Evolutionary conservation across 2,797 vertebrate species (phyloP).

Genomic region (Cynodonichthys magdalenae): DNA sequence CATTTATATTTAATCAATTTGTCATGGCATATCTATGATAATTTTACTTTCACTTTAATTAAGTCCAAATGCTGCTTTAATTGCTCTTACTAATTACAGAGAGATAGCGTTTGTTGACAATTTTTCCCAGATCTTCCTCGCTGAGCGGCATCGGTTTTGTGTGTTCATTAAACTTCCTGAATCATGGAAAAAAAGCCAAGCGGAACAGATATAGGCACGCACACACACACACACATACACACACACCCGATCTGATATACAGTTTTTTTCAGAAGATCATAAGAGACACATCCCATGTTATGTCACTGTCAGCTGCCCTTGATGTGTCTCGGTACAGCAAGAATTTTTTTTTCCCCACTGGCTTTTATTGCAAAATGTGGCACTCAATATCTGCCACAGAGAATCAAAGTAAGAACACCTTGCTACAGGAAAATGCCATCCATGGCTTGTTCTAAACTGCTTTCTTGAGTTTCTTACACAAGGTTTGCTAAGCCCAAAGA

Average conservation of each 20-base stretch:
- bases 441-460: conserved; percentile 9
- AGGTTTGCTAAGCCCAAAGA: conserved; percentile 21
- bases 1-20: conserved; percentile 49
- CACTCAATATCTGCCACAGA: conserved; percentile 56
- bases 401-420: conserved; percentile 51
- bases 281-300: conserved; percentile 10
- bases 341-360: conserved; percentile 23
- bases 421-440: conserved; percentile 25
- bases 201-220: background rate
- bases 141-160: background rate
- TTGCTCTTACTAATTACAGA: conserved; percentile 23
- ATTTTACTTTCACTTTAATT: conserved; percentile 30
- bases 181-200: conserved; percentile 9
- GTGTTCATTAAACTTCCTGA: conserved; percentile 15
- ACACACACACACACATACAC: background rate
- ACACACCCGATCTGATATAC: conserved; percentile 29
- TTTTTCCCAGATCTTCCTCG: background rate
- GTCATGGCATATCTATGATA: conserved; percentile 16
- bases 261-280: conserved; percentile 30
- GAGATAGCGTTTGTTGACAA: conserved; percentile 21
- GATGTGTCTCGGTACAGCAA: conserved; percentile 27
- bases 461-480: conserved; percentile 31
- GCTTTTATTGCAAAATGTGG: conserved; percentile 49
- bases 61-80: conserved; percentile 19
- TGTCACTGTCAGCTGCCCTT: conserved; percentile 40